Conservation (phyloP, 2,113 vertebrate genomes). For the Dermatemys mawii region DNA sequence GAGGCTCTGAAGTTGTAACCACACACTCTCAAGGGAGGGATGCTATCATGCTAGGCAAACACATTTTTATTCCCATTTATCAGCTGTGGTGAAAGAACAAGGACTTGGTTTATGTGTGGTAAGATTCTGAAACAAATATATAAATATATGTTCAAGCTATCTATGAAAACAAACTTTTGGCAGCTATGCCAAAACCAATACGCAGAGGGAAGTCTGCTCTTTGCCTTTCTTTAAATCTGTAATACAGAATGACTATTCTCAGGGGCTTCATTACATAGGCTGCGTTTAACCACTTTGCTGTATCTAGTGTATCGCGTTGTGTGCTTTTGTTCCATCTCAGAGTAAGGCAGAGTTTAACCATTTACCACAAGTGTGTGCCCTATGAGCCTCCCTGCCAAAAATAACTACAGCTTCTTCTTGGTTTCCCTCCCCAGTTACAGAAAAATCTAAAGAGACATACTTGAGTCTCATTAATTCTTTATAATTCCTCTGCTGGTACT, state of each 20-base stretch:
- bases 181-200: constrained; percentile 23
- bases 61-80: constrained; percentile 24
- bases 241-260: fast-evolving
- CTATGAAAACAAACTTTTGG: constrained; percentile 41
- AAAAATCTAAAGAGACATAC: not conserved
- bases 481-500: not conserved
- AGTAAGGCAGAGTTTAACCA: not conserved
- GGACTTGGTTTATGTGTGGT: constrained; percentile 47
- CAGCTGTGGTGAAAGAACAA: not conserved
- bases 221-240: not conserved
- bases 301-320: fast-evolving
- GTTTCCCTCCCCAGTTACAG: not conserved
- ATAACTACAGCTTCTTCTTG: not conserved
- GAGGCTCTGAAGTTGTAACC: constrained; percentile 26
- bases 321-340: not conserved
- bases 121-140: constrained; percentile 46
- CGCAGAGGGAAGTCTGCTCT: not conserved
- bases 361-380: not conserved
- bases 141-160: constrained; percentile 35
- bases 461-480: not conserved
- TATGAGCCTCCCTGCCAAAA: not conserved
- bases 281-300: not conserved
- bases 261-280: not conserved
- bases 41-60: constrained; percentile 6
- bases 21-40: not conserved